Evolutionary conservation across 2,797 vertebrate species (phyloP), one percentile per base, ranked within the genome.

Genomic region (Danio kyathit): DNA sequence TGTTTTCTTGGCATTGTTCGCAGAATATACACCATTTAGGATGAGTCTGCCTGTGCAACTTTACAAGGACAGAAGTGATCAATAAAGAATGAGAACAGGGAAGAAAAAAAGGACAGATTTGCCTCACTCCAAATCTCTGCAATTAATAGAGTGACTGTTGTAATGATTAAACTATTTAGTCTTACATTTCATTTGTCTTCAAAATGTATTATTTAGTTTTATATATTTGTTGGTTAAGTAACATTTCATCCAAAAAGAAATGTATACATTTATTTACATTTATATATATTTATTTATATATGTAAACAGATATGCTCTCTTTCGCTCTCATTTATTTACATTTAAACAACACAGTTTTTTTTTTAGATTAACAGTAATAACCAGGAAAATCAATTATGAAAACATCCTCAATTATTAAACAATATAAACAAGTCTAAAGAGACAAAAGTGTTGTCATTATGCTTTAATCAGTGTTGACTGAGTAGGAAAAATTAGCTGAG

Each of bases 1-100:
- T 75, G 49, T 80, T 71, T 69, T 79, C 66, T 52, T 79, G 38
- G 12, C 14, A 3, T 59, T 74, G 40, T 48, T 65, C 54, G 29
- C 49, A 48, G 9, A 51, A 56, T 41, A 72, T 64, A 54, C 63
- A 64, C 74, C 57, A 70, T 79, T 79, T 79, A 64, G 69, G 38
- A 74, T 51, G 19, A 29, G 40, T 44, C 48, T 44, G 49, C 10
- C 38, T 73, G 48, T 3, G 0, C 51, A 43, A 60, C 4, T 13
- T 9, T 19, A 41, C 63, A 82, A 66, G 46, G 40, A 21, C 51
- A 80, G 12, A 66, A 51, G 44, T 56, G 60, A 77, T 49, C 17
- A 52, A 76, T 14, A 81, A 10, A 59, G 52, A 69, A 38, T 6
- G 57, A 74, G 48, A 81, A 44, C 12, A n/a, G 8, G 7, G 43